Conservation (phyloP, 2,888 invertebrate species). For the Incurvaria masculella region DNA sequence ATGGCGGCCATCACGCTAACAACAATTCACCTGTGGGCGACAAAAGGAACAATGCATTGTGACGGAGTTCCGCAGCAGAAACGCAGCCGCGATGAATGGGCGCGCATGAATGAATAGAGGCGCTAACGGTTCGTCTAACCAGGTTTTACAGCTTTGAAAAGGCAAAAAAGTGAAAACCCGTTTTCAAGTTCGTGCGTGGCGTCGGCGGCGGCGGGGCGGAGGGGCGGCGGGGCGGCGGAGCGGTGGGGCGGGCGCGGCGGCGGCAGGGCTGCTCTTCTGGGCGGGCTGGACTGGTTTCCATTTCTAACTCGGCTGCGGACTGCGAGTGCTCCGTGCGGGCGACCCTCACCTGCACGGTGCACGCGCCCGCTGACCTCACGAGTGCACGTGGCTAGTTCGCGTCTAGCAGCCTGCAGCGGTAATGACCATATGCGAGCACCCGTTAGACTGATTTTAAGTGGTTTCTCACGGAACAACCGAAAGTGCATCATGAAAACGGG, state of each 20-base stretch:
- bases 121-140: constrained; percentile 2
- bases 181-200: background rate
- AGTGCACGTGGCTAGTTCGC: too few species aligned
- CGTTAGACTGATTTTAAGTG: too few species aligned
- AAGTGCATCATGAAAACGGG: too few species aligned
- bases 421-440: too few species aligned
- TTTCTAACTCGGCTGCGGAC: background rate
- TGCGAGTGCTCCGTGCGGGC: background rate
- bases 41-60: too few species aligned
- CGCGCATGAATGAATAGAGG: background rate
- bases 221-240: background rate
- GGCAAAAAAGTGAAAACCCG: constrained; percentile 2
- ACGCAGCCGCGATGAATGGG: background rate
- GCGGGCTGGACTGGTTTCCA: constrained; percentile 1
- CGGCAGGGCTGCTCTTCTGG: background rate
- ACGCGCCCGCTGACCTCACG: background rate
- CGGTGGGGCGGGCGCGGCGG: background rate
- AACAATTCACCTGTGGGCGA: too few species aligned
- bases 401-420: too few species aligned
- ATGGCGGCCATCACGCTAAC: too few species aligned
- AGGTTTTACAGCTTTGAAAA: constrained; percentile 2
- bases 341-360: background rate
- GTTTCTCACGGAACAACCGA: too few species aligned
- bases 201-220: background rate
- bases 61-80: background rate